Conservation (phyloP, 2,113 vertebrate genomes). For the Montifringilla adamsi region DNA sequence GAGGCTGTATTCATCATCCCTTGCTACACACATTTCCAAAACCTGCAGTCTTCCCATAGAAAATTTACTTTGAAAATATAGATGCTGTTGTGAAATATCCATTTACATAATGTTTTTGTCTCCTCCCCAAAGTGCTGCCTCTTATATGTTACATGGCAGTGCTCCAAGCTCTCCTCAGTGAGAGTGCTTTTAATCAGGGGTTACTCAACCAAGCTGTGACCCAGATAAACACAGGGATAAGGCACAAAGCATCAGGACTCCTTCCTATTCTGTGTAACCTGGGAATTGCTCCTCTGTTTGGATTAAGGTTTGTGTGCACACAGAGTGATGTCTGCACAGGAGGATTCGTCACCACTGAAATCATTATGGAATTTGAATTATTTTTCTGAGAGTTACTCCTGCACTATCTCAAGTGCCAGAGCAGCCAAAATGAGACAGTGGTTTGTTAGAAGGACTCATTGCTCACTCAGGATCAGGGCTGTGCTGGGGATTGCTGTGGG, state of each 20-base stretch:
- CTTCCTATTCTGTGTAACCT: neutral
- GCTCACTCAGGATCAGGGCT: neutral
- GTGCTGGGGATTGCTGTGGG: neutral
- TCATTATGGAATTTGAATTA: neutral
- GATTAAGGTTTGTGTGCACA: neutral
- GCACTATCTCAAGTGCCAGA: neutral
- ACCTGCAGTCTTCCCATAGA: neutral
- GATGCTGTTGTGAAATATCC: neutral
- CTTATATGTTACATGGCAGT: neutral
- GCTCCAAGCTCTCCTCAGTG: neutral
- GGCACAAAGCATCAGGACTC: neutral
- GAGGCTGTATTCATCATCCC: neutral
- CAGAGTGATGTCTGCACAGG: neutral
- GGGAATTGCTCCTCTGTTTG: neutral
- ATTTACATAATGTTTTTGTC: neutral
- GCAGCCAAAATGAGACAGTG: neutral
- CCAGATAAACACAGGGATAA: neutral
- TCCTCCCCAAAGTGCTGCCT: neutral
- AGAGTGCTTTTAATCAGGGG: neutral
- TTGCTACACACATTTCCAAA: neutral
- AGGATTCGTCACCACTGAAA: neutral
- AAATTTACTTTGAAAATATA: neutral
- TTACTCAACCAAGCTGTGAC: neutral
- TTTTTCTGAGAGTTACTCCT: neutral
- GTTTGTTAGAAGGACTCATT: neutral